Evolutionary conservation across 1,140 invertebrate species (phyloP), one percentile per base, ranked within the genome.

Genomic region (Drosophila miranda): DNA sequence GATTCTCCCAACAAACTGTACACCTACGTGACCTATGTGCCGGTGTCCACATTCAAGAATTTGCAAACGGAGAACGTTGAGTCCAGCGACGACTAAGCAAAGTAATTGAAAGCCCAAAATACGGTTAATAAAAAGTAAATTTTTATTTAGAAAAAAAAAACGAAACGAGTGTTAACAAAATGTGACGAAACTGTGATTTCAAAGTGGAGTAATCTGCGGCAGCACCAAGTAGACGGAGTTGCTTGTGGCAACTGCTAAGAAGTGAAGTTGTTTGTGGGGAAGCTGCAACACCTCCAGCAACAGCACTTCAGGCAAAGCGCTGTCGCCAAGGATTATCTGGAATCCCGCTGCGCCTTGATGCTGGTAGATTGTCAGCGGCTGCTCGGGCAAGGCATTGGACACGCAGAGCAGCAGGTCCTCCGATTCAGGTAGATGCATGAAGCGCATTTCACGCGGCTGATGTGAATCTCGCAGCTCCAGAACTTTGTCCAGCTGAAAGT

Each of bases 1-100:
- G 99, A 99, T 92, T 99, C 98, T 9, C 94, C 96, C 41, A 96
- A 99, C 92, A 99, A 99, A 93, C 92, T 99, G 89, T 99, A 98
- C 93, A 99, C 99, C 8, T 94, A 99, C 55, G 98, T 99, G 42
- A 98, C 98, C 51, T 98, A 97, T 91, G 98, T 99, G 71, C 96
- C 98, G 52, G 98, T 99, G 87, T 93, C 95, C 42, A 94, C 95
- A 44, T 99, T 99, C 92, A 99, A 99, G 92, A 96, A 96, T 83
- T 92, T 98, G 74, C 96, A 97, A 92, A 98, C 97, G 67, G 97
- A 98, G 91, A 98, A 98, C 95, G 97, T 98, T 90, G 97, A 98
- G 91, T 95, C 95, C 71, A 96, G 94, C 92, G 95, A 96, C 93
- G 96, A 97, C 93, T 96, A 94, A 95, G 52, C 74, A 77, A 51